Evolutionary conservation across 2,113 vertebrate genomes (phyloP).

Genomic region (Phodopus roborovskii): DNA sequence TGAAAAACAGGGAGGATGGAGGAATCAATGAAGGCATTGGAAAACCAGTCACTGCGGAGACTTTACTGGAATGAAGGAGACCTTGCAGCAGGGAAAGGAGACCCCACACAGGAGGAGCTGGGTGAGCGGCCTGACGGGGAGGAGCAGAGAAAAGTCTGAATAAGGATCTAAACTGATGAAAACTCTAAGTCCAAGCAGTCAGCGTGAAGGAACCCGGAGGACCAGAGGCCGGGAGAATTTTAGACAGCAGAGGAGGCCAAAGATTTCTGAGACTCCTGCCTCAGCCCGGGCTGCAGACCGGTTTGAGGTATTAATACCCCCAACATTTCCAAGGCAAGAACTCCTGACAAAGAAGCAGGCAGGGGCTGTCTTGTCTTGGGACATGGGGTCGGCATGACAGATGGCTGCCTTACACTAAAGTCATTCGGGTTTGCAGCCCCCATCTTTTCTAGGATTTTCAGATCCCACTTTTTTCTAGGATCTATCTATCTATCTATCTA

Average conservation of each 20-base stretch:
- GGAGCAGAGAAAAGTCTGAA: not conserved
- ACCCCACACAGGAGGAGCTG: not conserved
- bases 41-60: not conserved
- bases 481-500: not conserved
- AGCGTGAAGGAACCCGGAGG: not conserved
- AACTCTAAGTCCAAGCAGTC: not conserved
- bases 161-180: not conserved
- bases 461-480: not conserved
- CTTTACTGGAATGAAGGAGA: slow-evolving; percentile 8
- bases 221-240: not conserved
- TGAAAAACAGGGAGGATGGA: not conserved
- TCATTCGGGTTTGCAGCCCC: not conserved
- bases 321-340: not conserved
- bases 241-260: not conserved
- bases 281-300: not conserved
- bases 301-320: not conserved
- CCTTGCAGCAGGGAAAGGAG: not conserved
- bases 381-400: not conserved
- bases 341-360: not conserved
- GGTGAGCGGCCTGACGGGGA: not conserved
- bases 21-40: not conserved
- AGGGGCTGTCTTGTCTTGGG: not conserved
- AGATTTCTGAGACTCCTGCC: not conserved
- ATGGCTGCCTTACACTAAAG: not conserved
- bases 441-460: not conserved